Base-by-base conservation (phyloP, 2,797 vertebrate genomes). In the Sylvia borin region DNA sequence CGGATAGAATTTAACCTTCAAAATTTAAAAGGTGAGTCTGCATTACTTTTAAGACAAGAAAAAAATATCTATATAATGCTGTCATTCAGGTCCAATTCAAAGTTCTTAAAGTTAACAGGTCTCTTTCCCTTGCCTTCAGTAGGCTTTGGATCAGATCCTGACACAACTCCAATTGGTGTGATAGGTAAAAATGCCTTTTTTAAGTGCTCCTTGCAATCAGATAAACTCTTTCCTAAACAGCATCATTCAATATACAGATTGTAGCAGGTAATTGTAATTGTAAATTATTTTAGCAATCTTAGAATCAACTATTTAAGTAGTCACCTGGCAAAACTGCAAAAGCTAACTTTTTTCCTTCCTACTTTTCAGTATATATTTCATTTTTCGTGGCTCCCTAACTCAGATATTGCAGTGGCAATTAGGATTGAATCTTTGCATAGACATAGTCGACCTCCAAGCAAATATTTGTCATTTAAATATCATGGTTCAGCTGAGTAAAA, bases 401-500 rank as follows among this genome's bases (percentile, higher is more conserved):
- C 85, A 82, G 42, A 95, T 67, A 93, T 62, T 96, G 77, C 93
- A 95, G 77, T 72, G 83, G 91, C 67, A 92, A 50, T 95, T 95
- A 92, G 66, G 62, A 87, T 82, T 97, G 92, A 97, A 96, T 96
- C 87, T 97, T 98, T 96, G 96, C 95, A 93, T 80, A 71, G 62
- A 92, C 15, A 3, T 74, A 95, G 87, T 82, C 75, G 83, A 90
- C 92, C 95, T 97, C 60, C 79, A 88, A 96, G 97, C 94, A 97
- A 97, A 97, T 97, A 96, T 97, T 97, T 97, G 95, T 97, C 95
- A 95, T 95, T 96, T 95, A 80, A 93, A 96, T 95, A 92, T 95
- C 90, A 75, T 78, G 86, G 91, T 82, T 70, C 88, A 89, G 72
- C 91, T 96, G 85, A 96, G 67, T 31, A 66, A 85, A 90, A 57